Evolutionary conservation across 2,888 invertebrate genomes (phyloP).

Genomic region (Lepidocyrtoides sp.): DNA sequence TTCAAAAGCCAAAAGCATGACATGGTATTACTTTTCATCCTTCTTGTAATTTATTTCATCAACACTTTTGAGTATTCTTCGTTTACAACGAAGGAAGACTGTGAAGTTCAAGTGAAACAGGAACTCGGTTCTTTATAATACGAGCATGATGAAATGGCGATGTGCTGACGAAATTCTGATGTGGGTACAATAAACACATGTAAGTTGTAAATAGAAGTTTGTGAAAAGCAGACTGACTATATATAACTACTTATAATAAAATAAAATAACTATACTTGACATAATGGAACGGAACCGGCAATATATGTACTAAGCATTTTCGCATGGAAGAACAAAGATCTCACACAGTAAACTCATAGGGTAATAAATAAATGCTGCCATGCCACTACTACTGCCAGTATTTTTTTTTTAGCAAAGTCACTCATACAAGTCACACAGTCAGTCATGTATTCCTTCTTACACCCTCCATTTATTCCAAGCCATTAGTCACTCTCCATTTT

Average conservation of each 20-base stretch:
- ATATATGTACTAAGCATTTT: not conserved
- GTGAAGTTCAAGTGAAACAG: conserved; percentile 52
- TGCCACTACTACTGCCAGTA: too few species aligned
- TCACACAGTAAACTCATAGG: not conserved
- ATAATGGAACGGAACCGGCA: too few species aligned
- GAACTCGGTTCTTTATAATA: not conserved
- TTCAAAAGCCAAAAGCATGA: too few species aligned
- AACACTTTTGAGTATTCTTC: not conserved
- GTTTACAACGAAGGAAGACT: not conserved
- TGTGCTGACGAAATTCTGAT: not conserved
- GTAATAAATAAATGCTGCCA: not conserved
- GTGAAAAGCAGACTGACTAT: not conserved
- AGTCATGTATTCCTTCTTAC: not conserved
- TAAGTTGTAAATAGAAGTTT: too few species aligned
- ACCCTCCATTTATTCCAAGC: conserved; percentile 50
- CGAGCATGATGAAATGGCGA: not conserved
- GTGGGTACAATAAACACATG: not conserved
- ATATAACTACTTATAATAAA: too few species aligned
- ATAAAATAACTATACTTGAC: too few species aligned
- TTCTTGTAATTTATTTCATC: not conserved
- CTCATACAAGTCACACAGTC: not conserved
- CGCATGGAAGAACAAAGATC: not conserved
- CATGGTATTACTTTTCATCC: not conserved
- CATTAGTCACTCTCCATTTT: conserved; percentile 47
- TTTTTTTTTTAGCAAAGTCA: not conserved